Evolutionary conservation across 2,888 invertebrate species (phyloP).

Genomic region (Acanthopleura granulata): DNA sequence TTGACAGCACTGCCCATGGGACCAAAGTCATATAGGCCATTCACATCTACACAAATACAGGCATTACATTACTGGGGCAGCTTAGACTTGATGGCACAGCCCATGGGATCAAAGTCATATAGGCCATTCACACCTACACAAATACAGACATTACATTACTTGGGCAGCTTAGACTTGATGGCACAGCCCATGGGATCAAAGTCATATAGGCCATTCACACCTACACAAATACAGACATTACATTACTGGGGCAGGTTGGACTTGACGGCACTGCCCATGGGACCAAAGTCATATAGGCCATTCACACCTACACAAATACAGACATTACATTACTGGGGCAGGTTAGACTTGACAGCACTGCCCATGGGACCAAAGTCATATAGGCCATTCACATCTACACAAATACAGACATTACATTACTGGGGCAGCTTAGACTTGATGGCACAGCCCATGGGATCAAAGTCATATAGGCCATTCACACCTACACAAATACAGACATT

Average conservation of each 20-base stretch:
- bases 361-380: too few relatives aligned
- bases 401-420: slow-evolving; percentile 20
- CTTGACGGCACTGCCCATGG: slow-evolving; percentile 99
- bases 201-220: slow-evolving; percentile 85
- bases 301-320: slow-evolving; percentile 71
- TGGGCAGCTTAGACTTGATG: slow-evolving; percentile 93
- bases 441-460: slow-evolving; percentile 99
- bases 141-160: slow-evolving; percentile 54
- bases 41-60: slow-evolving; percentile 69
- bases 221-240: slow-evolving; percentile 50
- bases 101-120: slow-evolving; percentile 99
- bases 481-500: slow-evolving; percentile 61
- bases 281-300: slow-evolving; percentile 97
- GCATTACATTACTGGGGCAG: slow-evolving; percentile 83
- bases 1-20: slow-evolving; percentile 99
- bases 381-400: too few relatives aligned
- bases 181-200: slow-evolving; percentile 99
- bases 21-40: slow-evolving; percentile 96
- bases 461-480: slow-evolving; percentile 90
- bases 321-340: slow-evolving; percentile 76
- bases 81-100: slow-evolving; percentile 97
- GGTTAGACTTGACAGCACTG: slow-evolving; percentile 50
- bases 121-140: slow-evolving; percentile 78
- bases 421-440: slow-evolving; percentile 94
- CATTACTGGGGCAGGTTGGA: slow-evolving; percentile 85